phyloP scores from a whole-genome alignment of 64 coral and sea anemone genomes.

The Montipora efflorescens region DNA sequence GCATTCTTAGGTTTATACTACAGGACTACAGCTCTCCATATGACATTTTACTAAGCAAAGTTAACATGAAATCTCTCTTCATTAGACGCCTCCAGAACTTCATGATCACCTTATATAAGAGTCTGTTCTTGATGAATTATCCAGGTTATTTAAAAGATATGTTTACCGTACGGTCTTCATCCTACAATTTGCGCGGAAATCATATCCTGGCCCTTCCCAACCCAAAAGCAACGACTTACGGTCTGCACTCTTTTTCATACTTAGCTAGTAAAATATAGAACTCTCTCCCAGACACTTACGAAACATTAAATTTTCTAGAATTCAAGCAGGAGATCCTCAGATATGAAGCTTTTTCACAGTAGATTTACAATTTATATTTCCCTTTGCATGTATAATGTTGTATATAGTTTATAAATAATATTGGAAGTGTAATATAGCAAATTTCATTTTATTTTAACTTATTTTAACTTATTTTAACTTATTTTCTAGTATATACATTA shows the following conservation, averaged over 20 bases:
- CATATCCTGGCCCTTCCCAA: slow-evolving; percentile 31
- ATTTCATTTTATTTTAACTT: slow-evolving; percentile 5
- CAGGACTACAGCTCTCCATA: slow-evolving; percentile 22
- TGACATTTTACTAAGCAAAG: slow-evolving; percentile 20
- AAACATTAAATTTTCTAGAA: slow-evolving; percentile 52
- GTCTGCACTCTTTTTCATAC: slow-evolving; percentile 60
- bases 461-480: slow-evolving; percentile 5
- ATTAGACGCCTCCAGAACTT: background rate
- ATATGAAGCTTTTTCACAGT: slow-evolving; percentile 36
- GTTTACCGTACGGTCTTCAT: slow-evolving; percentile 8
- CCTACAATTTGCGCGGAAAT: slow-evolving; percentile 38
- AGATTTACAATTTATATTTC: slow-evolving; percentile 18
- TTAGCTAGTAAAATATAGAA: slow-evolving; percentile 54
- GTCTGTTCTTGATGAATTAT: background rate
- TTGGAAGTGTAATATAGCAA: background rate
- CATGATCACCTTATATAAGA: background rate
- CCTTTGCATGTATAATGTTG: slow-evolving; percentile 2
- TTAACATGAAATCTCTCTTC: background rate
- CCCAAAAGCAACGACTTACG: slow-evolving; percentile 54
- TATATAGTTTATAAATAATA: slow-evolving; percentile 9
- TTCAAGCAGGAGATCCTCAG: slow-evolving; percentile 46
- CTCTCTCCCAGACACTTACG: slow-evolving; percentile 63
- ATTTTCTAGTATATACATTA: too few relatives aligned
- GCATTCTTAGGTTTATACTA: slow-evolving; percentile 44
- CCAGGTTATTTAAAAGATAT: background rate